phyloP scores from a whole-genome alignment of 2,797 vertebrate genomes.

The Falco cherrug region DNA sequence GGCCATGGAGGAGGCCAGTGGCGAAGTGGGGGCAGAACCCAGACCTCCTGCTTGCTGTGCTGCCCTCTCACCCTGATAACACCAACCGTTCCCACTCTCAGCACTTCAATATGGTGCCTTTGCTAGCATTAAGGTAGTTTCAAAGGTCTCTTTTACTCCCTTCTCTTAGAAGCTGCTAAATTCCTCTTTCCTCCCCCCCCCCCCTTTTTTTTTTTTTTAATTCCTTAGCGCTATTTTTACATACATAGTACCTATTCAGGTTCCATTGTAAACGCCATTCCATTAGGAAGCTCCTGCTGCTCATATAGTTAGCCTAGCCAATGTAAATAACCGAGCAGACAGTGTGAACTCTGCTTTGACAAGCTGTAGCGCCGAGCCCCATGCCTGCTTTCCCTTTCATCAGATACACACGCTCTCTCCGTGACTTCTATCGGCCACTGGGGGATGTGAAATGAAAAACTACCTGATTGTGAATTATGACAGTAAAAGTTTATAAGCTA shows the following conservation, averaged over 20 bases:
- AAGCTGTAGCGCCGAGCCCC: background rate
- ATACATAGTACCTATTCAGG: background rate
- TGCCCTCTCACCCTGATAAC: background rate
- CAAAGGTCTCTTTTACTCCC: background rate
- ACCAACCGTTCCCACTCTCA: background rate
- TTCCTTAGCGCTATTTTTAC: background rate
- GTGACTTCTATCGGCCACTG: constrained; percentile 36
- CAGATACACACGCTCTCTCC: background rate
- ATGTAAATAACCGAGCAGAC: background rate
- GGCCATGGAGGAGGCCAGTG: rapidly evolving
- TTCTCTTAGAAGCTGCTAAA: background rate
- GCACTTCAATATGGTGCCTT: rapidly evolving
- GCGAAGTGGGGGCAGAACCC: background rate
- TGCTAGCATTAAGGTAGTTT: background rate
- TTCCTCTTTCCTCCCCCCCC: too few species aligned
- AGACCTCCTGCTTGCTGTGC: background rate
- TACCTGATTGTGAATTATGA: constrained; percentile 72
- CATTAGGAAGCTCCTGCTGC: background rate
- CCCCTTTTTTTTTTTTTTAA: background rate
- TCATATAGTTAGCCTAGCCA: background rate
- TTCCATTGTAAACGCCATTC: background rate
- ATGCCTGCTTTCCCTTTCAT: background rate
- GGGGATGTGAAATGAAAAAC: constrained; percentile 70
- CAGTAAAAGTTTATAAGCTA: constrained; percentile 80
- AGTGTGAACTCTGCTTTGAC: background rate